Conservation (phyloP, 2,113 vertebrate species). For the Saiga tatarica region DNA sequence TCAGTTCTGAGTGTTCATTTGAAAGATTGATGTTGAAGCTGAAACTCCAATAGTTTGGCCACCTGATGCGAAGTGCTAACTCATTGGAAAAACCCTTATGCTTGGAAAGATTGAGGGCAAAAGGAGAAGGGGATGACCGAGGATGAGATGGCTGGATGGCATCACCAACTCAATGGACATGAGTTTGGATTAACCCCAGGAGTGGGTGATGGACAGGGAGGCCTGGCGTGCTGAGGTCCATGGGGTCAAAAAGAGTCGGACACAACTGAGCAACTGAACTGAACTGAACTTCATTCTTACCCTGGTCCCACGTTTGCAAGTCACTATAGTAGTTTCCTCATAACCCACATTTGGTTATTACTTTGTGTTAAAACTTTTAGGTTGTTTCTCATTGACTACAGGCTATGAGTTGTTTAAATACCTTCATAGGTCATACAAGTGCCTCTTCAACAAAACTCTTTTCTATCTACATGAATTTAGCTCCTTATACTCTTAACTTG, state of each 20-base stretch:
- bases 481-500: neutral
- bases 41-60: neutral
- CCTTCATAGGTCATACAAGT: neutral
- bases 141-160: neutral
- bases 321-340: neutral
- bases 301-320: neutral
- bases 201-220: neutral
- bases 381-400: neutral
- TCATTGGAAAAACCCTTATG: neutral
- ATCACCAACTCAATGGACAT: neutral
- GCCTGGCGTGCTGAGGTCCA: neutral
- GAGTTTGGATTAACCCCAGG: neutral
- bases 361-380: neutral
- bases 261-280: neutral
- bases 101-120: neutral
- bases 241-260: fast-evolving
- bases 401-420: neutral
- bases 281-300: neutral
- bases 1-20: neutral
- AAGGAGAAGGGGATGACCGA: neutral
- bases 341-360: neutral
- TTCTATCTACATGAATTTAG: neutral
- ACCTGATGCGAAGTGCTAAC: neutral
- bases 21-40: neutral
- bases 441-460: neutral